phyloP scores from a whole-genome alignment of 2,888 invertebrate species.

The Drosophila peninsularis region DNA sequence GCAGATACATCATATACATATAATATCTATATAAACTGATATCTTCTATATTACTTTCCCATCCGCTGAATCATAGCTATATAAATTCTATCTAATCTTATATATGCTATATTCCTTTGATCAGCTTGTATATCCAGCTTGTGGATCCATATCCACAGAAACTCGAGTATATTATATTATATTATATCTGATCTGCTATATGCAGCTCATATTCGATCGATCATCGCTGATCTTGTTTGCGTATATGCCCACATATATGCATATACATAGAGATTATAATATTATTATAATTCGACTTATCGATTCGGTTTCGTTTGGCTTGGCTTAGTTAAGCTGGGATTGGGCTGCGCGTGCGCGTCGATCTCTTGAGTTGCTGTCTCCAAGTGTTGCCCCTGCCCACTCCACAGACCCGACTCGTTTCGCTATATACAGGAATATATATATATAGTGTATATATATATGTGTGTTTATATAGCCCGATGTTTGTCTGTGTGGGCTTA shows the following conservation, averaged over 20 bases:
- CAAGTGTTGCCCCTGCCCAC: slow-evolving; percentile 25
- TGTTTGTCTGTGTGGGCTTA: slow-evolving; percentile 61
- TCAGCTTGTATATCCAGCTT: not conserved
- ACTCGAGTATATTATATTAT: not conserved
- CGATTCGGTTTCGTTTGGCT: slow-evolving; percentile 6
- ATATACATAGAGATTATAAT: slow-evolving; percentile 6
- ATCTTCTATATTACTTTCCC: too few species aligned
- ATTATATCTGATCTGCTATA: too few species aligned
- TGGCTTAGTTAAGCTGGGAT: slow-evolving; percentile 30
- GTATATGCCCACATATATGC: not conserved
- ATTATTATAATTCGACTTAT: slow-evolving; percentile 4
- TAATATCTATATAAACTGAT: too few species aligned
- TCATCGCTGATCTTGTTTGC: not conserved
- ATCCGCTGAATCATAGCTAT: too few species aligned
- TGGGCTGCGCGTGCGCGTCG: slow-evolving; percentile 52
- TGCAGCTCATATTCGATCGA: not conserved
- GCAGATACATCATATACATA: too few species aligned
- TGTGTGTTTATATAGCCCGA: slow-evolving; percentile 13
- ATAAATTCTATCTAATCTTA: not conserved
- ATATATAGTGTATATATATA: not conserved
- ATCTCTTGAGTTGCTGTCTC: slow-evolving; percentile 30
- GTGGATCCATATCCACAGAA: too few species aligned
- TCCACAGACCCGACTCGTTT: slow-evolving; percentile 12
- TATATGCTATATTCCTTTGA: not conserved
- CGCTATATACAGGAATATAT: not conserved